Evolutionary conservation across 1,140 invertebrate species (phyloP).

Genomic region (Drosophila funebris): DNA sequence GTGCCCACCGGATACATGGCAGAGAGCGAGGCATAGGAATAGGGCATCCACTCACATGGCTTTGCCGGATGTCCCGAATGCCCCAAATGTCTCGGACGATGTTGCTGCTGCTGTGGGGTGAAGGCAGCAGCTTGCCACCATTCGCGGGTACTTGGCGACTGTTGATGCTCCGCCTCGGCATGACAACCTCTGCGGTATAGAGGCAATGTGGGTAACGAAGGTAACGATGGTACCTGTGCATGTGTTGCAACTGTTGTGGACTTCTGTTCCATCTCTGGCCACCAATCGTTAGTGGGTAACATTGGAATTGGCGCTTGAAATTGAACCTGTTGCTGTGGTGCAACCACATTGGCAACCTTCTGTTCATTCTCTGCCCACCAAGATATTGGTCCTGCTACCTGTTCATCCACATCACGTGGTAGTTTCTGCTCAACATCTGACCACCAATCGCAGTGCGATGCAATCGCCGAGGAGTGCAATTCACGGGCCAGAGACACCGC

Average conservation of each 20-base stretch:
- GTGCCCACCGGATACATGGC: too few relatives aligned
- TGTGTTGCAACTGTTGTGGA: background rate
- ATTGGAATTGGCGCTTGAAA: too few relatives aligned
- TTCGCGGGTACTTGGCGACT: background rate
- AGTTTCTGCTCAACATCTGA: background rate
- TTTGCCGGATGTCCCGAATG: background rate
- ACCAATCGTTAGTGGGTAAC: background rate
- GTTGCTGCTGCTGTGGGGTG: slow-evolving; percentile 5
- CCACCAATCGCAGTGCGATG: background rate
- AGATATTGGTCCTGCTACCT: background rate
- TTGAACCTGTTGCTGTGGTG: too few relatives aligned
- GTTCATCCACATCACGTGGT: too few relatives aligned
- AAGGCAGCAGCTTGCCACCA: slow-evolving; percentile 33
- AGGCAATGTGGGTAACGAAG: too few relatives aligned
- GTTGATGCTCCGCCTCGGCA: background rate
- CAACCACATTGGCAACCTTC: too few relatives aligned
- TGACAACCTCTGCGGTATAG: background rate
- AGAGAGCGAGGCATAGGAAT: slow-evolving; percentile 17
- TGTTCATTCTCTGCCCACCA: background rate
- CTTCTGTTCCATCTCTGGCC: background rate
- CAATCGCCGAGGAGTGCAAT: background rate
- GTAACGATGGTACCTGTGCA: background rate
- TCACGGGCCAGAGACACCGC: background rate
- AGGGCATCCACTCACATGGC: slow-evolving; percentile 24
- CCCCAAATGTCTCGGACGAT: too few relatives aligned